Evolutionary conservation across 2,797 vertebrate species (phyloP).

Genomic region (Molossus molossus): DNA sequence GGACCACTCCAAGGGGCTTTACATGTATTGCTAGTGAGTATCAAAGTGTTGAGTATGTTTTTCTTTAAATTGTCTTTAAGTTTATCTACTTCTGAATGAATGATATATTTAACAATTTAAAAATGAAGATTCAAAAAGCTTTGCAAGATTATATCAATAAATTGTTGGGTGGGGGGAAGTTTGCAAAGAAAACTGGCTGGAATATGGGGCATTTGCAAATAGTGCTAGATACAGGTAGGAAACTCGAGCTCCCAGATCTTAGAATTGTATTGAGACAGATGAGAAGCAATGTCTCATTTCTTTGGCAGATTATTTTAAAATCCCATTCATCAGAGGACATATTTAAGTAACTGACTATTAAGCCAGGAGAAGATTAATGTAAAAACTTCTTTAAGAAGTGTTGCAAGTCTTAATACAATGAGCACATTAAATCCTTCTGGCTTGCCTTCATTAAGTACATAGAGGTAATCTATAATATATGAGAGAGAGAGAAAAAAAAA

Average conservation of each 20-base stretch:
- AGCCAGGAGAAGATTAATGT: background rate
- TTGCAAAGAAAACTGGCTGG: slow-evolving; percentile 46
- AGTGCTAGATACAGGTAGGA: background rate
- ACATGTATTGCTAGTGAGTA: background rate
- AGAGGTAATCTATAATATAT: background rate
- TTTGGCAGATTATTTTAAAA: slow-evolving; percentile 43
- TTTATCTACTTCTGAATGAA: slow-evolving; percentile 2
- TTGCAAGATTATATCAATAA: slow-evolving; percentile 13
- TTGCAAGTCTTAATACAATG: slow-evolving; percentile 21
- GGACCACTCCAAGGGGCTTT: background rate
- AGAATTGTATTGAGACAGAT: slow-evolving; percentile 11
- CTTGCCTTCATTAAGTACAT: slow-evolving; percentile 44
- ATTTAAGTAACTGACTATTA: background rate
- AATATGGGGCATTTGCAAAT: background rate
- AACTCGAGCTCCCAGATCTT: background rate
- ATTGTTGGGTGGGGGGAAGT: background rate
- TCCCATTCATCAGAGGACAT: slow-evolving; percentile 35
- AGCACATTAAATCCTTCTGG: slow-evolving; percentile 38
- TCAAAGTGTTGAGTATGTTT: slow-evolving; percentile 10
- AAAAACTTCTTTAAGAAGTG: background rate
- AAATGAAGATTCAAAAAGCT: slow-evolving; percentile 31
- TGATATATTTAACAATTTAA: slow-evolving; percentile 33
- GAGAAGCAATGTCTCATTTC: slow-evolving; percentile 32
- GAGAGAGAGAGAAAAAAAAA: background rate
- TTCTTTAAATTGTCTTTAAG: slow-evolving; percentile 48